Percentiles rank a stretch among this genome's conserved stretches.
phyloP scores from a whole-genome alignment of 2,888 invertebrate genomes.

The Exocentrus adspersus region DNA sequence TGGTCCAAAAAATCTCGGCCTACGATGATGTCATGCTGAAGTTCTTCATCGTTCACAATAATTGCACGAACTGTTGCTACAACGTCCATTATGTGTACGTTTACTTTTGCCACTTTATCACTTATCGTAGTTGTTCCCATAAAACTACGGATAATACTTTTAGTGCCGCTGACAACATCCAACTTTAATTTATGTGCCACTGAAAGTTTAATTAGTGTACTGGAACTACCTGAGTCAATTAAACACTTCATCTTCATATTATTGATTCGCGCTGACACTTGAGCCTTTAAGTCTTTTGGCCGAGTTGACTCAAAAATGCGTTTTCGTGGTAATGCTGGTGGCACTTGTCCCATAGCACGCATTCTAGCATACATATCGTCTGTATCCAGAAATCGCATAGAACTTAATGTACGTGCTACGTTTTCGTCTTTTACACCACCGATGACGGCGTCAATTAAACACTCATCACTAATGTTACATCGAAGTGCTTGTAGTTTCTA shows the following conservation, averaged over 20 bases:
- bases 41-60: background rate
- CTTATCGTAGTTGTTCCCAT: background rate
- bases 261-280: background rate
- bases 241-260: background rate
- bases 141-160: background rate
- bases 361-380: background rate
- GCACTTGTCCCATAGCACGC: background rate
- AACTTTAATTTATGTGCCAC: background rate
- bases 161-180: background rate
- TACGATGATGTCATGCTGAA: background rate
- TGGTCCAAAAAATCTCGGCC: background rate
- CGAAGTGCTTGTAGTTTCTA: slow-evolving; percentile 34
- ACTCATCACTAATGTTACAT: slow-evolving; percentile 34
- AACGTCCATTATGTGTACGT: background rate
- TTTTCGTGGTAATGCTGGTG: background rate
- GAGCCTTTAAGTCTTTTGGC: background rate
- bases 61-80: background rate
- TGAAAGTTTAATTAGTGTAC: background rate
- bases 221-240: background rate
- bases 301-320: background rate
- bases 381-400: background rate
- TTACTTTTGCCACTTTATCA: background rate
- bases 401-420: slow-evolving; percentile 33
- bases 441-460: slow-evolving; percentile 41
- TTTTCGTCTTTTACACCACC: slow-evolving; percentile 36